Conservation (phyloP, 2,797 vertebrate genomes). For the Alectoris magna region DNA sequence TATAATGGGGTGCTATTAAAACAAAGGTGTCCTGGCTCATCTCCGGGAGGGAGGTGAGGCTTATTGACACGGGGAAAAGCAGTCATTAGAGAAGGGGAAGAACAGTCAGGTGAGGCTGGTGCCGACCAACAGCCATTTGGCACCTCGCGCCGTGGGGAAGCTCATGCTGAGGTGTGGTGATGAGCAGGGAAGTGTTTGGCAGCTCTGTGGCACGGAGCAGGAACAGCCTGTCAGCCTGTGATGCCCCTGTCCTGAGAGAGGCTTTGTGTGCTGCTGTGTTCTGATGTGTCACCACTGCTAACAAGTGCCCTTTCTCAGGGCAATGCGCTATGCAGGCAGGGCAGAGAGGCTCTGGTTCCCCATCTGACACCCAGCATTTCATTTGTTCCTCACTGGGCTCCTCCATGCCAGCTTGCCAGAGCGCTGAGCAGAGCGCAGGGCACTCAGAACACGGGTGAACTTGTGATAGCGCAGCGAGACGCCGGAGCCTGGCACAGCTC, state of each 20-base stretch:
- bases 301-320: not conserved
- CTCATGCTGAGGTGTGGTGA: not conserved
- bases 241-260: not conserved
- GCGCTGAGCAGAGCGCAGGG: not conserved
- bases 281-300: not conserved
- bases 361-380: not conserved
- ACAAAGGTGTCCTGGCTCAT: not conserved
- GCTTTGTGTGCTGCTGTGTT: not conserved
- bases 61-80: fast-evolving
- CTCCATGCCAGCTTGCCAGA: not conserved
- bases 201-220: not conserved
- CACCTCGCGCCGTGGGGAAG: not conserved
- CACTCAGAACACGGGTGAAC: not conserved
- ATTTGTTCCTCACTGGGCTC: not conserved
- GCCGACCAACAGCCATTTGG: not conserved
- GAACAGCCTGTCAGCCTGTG: no score
- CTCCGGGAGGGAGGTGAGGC: not conserved
- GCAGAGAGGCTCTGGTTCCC: not conserved
- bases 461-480: not conserved
- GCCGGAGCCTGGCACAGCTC: not conserved
- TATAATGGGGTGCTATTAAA: not conserved
- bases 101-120: not conserved
- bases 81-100: not conserved
- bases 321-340: not conserved
- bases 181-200: not conserved